Evolutionary conservation across 2,113 vertebrate genomes (phyloP).

Genomic region (Menidia beryllina): DNA sequence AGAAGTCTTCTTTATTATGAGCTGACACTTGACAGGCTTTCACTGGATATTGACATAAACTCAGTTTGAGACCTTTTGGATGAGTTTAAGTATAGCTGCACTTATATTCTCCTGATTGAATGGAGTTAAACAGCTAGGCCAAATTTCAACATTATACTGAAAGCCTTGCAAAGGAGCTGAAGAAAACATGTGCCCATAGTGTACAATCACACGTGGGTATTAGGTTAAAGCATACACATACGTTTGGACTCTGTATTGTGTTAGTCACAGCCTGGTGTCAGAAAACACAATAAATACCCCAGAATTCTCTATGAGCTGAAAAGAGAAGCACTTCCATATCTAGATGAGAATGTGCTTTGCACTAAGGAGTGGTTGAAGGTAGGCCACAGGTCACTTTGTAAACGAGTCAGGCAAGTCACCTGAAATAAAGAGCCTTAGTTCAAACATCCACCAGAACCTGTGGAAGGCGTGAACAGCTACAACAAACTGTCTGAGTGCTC

Average conservation of each 20-base stretch:
- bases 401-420: conserved; percentile 15
- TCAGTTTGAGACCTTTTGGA: neutral
- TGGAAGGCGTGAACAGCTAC: conserved; percentile 13
- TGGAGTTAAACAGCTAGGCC: neutral
- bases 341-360: conserved; percentile 5
- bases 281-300: neutral
- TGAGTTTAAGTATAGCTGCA: conserved; percentile 3
- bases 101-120: neutral
- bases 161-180: neutral
- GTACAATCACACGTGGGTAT: neutral
- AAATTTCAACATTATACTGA: neutral
- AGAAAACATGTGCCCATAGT: too few relatives aligned
- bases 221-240: neutral
- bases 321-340: neutral
- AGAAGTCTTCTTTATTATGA: neutral
- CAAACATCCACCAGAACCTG: neutral
- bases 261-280: neutral
- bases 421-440: neutral
- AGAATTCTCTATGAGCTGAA: neutral
- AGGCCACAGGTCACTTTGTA: conserved; percentile 24
- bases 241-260: neutral
- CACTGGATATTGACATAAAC: neutral
- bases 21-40: neutral
- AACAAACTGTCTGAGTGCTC: conserved; percentile 2
- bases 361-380: neutral